phyloP scores from a whole-genome alignment of 1,140 invertebrate genomes.

The Drosophila virilis region DNA sequence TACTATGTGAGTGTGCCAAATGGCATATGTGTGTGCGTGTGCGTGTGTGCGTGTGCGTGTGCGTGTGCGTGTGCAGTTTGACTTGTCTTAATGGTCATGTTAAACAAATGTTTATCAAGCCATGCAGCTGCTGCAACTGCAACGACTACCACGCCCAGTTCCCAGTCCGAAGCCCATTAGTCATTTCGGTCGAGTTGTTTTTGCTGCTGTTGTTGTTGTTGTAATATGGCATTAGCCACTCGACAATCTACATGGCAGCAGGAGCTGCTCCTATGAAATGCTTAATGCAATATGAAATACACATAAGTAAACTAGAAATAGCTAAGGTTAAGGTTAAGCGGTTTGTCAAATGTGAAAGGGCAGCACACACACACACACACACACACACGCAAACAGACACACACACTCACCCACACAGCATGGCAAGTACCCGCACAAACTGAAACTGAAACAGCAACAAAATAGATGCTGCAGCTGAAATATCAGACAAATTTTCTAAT shows the following conservation, averaged over 20 bases:
- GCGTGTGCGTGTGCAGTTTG: conserved; percentile 70
- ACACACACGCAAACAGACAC: no score
- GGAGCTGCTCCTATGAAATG: conserved; percentile 22
- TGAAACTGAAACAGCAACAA: conserved; percentile 3
- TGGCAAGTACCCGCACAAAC: not conserved
- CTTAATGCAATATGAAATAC: conserved; percentile 60
- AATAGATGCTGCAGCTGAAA: conserved; percentile 17
- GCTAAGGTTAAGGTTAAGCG: conserved; percentile 79
- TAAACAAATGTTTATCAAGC: conserved; percentile 83
- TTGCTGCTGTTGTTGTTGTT: conserved; percentile 25
- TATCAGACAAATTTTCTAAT: conserved; percentile 45
- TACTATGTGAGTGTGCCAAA: conserved; percentile 61
- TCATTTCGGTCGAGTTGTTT: conserved; percentile 58
- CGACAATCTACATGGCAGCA: conserved; percentile 9
- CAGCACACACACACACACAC: conserved; percentile 40
- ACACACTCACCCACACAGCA: no score
- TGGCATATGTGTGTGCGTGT: conserved; percentile 29
- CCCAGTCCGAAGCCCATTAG: conserved; percentile 60
- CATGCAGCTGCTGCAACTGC: conserved; percentile 68
- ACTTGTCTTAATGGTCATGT: conserved; percentile 82
- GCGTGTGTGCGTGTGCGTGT: conserved; percentile 29
- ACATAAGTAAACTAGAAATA: conserved; percentile 53
- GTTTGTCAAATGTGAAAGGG: conserved; percentile 61
- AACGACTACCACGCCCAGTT: conserved; percentile 33
- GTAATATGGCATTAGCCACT: conserved; percentile 54